Percentiles rank a stretch among this genome's conserved stretches.
Conservation (phyloP, 2,797 vertebrate genomes). For the Gadopsis bispinosus region DNA sequence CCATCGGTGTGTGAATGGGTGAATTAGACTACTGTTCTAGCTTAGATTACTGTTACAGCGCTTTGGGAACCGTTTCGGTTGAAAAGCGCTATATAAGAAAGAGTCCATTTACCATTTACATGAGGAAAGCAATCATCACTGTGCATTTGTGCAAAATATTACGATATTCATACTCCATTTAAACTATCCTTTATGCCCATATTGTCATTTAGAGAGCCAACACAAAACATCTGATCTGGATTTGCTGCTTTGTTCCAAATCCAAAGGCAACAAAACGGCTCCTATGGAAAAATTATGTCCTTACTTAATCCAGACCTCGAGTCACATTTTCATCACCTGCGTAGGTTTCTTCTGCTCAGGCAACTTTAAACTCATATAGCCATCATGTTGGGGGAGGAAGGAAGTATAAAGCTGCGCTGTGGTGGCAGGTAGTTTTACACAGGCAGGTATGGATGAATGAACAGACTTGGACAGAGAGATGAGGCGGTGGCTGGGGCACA, state of each 20-base stretch:
- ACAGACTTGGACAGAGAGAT: conserved; percentile 28
- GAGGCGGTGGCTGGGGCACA: conserved; percentile 11
- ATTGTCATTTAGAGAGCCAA: conserved; percentile 11
- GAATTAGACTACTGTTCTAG: too few species aligned
- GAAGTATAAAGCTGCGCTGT: conserved; percentile 54
- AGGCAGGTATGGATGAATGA: conserved; percentile 23
- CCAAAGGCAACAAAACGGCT: conserved; percentile 37
- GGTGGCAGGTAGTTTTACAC: conserved; percentile 35
- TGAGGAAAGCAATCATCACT: not conserved
- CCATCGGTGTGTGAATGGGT: too few species aligned
- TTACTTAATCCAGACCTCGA: conserved; percentile 27
- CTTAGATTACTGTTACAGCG: too few species aligned
- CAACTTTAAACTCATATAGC: conserved; percentile 57
- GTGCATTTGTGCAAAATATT: conserved; percentile 8
- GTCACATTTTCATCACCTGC: conserved; percentile 49
- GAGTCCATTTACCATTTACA: too few species aligned
- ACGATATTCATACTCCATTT: not conserved
- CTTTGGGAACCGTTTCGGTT: too few species aligned
- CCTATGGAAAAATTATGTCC: conserved; percentile 46
- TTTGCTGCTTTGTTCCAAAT: conserved; percentile 24
- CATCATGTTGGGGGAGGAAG: conserved; percentile 54
- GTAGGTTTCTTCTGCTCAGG: conserved; percentile 51
- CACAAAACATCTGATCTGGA: conserved; percentile 33
- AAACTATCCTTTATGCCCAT: conserved; percentile 9
- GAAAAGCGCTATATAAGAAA: too few species aligned